Evolutionary conservation across 2,888 invertebrate species (phyloP).

Genomic region (Apodemia zela): DNA sequence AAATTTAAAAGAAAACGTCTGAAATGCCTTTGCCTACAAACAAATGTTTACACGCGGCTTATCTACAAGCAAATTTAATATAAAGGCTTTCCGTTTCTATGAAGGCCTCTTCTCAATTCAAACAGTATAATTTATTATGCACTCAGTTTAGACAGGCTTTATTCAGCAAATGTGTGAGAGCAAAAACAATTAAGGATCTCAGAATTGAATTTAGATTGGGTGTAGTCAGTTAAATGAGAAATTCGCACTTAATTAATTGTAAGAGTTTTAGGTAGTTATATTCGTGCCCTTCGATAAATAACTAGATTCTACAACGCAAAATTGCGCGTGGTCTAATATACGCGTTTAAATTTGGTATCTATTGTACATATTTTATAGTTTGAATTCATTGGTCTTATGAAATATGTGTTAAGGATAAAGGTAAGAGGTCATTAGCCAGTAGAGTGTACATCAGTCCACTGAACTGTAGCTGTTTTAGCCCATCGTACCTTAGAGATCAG

Average conservation of each 20-base stretch:
- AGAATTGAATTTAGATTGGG: constrained; percentile 4
- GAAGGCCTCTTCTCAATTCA: constrained; percentile 1
- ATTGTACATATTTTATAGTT: too few relatives aligned
- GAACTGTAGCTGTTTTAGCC: too few relatives aligned
- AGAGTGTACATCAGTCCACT: too few relatives aligned
- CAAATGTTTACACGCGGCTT: not conserved
- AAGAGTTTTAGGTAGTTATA: not conserved
- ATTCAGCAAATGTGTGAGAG: constrained; percentile 14
- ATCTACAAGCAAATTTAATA: not conserved
- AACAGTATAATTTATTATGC: constrained; percentile 11
- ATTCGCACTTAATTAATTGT: constrained; percentile 8
- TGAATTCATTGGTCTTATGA: too few relatives aligned
- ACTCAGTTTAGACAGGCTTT: constrained; percentile 15
- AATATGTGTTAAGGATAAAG: too few relatives aligned
- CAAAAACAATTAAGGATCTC: constrained; percentile 15
- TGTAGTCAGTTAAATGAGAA: constrained; percentile 7
- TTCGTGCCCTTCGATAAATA: not conserved
- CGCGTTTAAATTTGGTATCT: too few relatives aligned
- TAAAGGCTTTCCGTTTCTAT: constrained; percentile 8
- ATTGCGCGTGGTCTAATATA: not conserved
- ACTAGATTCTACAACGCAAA: not conserved
- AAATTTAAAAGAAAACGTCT: not conserved
- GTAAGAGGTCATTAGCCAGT: too few relatives aligned
- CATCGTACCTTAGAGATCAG: too few relatives aligned
- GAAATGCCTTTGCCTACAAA: not conserved